phyloP scores from a whole-genome alignment of 2,888 invertebrate species.

The Venusia cambrica region DNA sequence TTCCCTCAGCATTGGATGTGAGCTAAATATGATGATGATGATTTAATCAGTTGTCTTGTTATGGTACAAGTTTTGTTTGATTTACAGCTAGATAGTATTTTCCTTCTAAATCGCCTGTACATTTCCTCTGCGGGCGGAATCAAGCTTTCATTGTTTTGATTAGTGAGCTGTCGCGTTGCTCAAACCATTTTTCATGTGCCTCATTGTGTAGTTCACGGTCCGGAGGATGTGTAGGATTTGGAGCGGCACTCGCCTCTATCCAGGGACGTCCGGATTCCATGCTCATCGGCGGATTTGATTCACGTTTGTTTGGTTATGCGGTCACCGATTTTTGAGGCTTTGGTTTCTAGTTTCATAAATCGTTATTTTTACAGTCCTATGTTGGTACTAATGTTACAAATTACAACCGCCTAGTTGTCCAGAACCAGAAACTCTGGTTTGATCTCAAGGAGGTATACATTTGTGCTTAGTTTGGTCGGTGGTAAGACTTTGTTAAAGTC shows the following conservation, averaged over 20 bases:
- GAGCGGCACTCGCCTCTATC: constrained; percentile 47
- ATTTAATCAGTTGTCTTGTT: too few species aligned
- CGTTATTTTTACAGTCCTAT: constrained; percentile 1
- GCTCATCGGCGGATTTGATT: constrained; percentile 34
- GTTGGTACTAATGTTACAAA: too few species aligned
- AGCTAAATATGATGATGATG: too few species aligned
- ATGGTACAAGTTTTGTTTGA: too few species aligned
- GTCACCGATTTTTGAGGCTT: not conserved
- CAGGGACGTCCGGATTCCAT: constrained; percentile 37
- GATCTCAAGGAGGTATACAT: too few species aligned
- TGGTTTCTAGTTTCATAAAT: not conserved
- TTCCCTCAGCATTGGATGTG: too few species aligned
- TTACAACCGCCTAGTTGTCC: too few species aligned
- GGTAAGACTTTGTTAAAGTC: too few species aligned
- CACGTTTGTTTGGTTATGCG: constrained; percentile 19
- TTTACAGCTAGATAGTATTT: too few species aligned
- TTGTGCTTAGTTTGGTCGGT: too few species aligned
- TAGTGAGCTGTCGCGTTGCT: constrained; percentile 56
- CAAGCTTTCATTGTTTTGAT: constrained; percentile 65
- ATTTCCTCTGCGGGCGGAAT: constrained; percentile 34
- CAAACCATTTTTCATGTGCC: constrained; percentile 64
- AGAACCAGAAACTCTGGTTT: too few species aligned
- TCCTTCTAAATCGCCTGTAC: constrained; percentile 1
- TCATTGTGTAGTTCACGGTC: constrained; percentile 62
- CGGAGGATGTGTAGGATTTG: constrained; percentile 46